Evolutionary conservation across 2,113 vertebrate species (phyloP).

Genomic region (Ia io): DNA sequence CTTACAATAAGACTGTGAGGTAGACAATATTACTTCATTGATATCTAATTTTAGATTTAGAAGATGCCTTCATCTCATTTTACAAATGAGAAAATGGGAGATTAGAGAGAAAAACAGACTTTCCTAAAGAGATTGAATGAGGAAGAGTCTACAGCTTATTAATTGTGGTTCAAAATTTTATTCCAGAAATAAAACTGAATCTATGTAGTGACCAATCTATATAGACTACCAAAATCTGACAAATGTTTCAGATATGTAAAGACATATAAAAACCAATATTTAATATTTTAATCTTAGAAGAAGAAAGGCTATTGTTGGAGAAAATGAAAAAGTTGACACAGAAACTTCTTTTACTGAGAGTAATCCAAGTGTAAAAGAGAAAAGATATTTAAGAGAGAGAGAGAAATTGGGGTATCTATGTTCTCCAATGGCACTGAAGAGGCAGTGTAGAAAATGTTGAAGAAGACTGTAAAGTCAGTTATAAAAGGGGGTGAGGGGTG

Average conservation of each 20-base stretch:
- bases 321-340: background rate
- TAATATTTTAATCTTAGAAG: background rate
- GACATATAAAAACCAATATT: background rate
- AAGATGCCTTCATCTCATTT: background rate
- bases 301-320: background rate
- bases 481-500: background rate
- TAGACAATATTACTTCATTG: background rate
- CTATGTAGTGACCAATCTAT: background rate
- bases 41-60: background rate
- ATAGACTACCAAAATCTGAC: background rate
- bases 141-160: background rate
- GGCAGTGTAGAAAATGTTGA: rapidly evolving
- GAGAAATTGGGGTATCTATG: background rate
- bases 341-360: background rate
- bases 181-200: background rate
- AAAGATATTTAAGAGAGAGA: background rate
- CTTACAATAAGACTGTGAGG: background rate
- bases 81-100: background rate
- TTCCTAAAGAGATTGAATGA: background rate
- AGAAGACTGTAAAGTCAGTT: background rate
- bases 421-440: background rate
- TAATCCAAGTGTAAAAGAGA: background rate
- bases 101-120: background rate
- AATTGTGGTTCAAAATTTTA: background rate
- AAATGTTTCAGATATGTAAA: background rate